Evolutionary conservation across 2,797 vertebrate genomes (phyloP), one percentile per base, ranked within the genome.

Genomic region (Eospalax fontanierii): DNA sequence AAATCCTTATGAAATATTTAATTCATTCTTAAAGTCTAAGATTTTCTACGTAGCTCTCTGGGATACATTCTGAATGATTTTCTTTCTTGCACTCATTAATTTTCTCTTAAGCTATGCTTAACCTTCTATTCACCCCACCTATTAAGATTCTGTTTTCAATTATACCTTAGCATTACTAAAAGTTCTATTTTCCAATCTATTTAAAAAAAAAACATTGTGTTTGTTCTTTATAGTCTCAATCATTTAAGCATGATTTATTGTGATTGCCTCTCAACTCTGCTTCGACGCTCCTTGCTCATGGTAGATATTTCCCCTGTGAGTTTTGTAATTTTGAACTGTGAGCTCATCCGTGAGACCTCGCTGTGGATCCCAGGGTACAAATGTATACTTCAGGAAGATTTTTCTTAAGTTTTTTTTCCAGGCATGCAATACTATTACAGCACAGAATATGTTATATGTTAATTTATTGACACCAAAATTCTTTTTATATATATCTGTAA

Each of bases 121-220:
- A 85, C 3, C 4, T 84, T 61, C 4, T 68, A 1, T 90, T 90
- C 65, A 90, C 4, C 7, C 30, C 11, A 40, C 57, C 6, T 63
- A 50, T 33, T 94, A 30, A 86, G 65, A 93, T 76, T 92, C 68
- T 90, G 68, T 54, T 94, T 68, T 91, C 14, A 90, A 16, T 35
- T 2, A n/a, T 83, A 71, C 87, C 88, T 92, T 83, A 38, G 86
- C 5, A 57, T 87, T 87, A 76, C 8, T 90, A 35, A 87, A 92
- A 90, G 35, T 85, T 95, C 54, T 68, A 4, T 91, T 90, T 94
- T 84, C 15, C 40, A 86, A 40, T 74, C 26, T 7, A n/a, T 70
- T 70, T n/a, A 22, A n/a, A n/a, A n/a, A n/a, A 21, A 15, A 16
- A 54, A 65, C 71, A 81, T 79, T 91, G 35, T 85, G 4, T 85